Conservation (phyloP, 2,888 invertebrate species). For the Orthonevra nobilis region DNA sequence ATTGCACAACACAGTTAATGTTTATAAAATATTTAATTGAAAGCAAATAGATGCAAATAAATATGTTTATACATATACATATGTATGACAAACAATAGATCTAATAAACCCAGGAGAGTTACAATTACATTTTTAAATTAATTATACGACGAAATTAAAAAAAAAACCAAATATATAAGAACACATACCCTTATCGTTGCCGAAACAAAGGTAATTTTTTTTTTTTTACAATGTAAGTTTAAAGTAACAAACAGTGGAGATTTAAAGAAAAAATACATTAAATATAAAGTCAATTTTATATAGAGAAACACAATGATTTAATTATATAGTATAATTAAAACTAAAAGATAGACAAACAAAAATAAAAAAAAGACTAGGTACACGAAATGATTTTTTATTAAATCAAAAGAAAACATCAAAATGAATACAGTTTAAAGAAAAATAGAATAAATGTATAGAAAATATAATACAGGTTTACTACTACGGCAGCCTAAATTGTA, state of each 20-base stretch:
- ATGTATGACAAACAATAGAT: constrained; percentile 34
- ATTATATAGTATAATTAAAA: constrained; percentile 42
- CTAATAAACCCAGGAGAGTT: constrained; percentile 8
- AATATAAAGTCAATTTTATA: constrained; percentile 70
- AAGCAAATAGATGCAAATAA: constrained; percentile 35
- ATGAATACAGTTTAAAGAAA: constrained; percentile 1
- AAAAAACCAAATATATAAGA: constrained; percentile 12
- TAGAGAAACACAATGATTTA: constrained; percentile 46
- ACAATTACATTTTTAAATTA: constrained; percentile 16
- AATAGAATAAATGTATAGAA: constrained; percentile 37
- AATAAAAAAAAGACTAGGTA: constrained; percentile 37
- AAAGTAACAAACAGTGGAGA: constrained; percentile 23
- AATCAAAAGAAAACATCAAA: constrained; percentile 29
- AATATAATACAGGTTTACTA: constrained; percentile 5
- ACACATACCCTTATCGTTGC: constrained; percentile 32
- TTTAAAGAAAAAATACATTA: constrained; percentile 28
- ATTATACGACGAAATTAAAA: constrained; percentile 22
- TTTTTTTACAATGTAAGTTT: constrained; percentile 47
- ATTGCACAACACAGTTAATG: constrained; percentile 68
- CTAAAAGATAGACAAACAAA: constrained; percentile 13
- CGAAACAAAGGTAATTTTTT: constrained; percentile 52
- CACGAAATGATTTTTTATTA: constrained; percentile 41
- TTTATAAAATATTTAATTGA: constrained; percentile 49
- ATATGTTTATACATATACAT: constrained; percentile 43
- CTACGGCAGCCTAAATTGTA: constrained; percentile 31